phyloP scores from a whole-genome alignment of 92 coral and sea anemone genomes.

The Paramuricea clavata region DNA sequence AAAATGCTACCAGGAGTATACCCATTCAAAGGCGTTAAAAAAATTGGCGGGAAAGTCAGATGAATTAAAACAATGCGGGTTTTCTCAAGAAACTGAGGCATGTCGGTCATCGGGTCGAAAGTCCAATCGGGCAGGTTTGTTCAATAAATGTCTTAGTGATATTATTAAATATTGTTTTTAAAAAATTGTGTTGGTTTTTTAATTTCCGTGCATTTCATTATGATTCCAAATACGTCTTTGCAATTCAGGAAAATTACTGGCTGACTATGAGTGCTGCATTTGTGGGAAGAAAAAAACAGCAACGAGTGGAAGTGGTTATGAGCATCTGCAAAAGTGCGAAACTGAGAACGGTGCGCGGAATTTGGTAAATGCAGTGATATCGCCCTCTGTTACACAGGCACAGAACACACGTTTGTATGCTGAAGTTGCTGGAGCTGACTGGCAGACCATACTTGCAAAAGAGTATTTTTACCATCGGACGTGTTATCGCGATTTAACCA shows the following conservation, averaged over 20 bases:
- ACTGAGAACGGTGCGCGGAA: slow-evolving; percentile 37
- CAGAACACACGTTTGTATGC: background rate
- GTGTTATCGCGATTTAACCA: slow-evolving; percentile 11
- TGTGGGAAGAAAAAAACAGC: slow-evolving; percentile 35
- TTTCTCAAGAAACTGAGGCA: background rate
- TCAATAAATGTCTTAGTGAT: background rate
- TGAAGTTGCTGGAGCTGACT: slow-evolving; percentile 18
- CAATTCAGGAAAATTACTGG: slow-evolving; percentile 16
- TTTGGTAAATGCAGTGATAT: slow-evolving; percentile 15
- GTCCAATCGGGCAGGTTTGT: slow-evolving; percentile 31
- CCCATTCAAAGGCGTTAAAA: slow-evolving; percentile 29
- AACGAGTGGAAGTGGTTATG: slow-evolving; percentile 38
- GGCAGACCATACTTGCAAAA: slow-evolving; percentile 35
- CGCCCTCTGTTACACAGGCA: background rate
- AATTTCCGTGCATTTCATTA: background rate
- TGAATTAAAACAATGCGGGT: background rate
- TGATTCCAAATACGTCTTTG: background rate
- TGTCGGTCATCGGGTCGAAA: background rate
- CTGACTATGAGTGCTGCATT: slow-evolving; percentile 20
- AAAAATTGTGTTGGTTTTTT: background rate
- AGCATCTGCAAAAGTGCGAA: slow-evolving; percentile 36
- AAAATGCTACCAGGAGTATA: slow-evolving; percentile 27
- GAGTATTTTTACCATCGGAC: slow-evolving; percentile 14
- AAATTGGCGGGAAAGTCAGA: background rate
- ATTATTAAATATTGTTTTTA: no score